Evolutionary conservation across 2,797 vertebrate species (phyloP).

Genomic region (Garrulus glandarius): DNA sequence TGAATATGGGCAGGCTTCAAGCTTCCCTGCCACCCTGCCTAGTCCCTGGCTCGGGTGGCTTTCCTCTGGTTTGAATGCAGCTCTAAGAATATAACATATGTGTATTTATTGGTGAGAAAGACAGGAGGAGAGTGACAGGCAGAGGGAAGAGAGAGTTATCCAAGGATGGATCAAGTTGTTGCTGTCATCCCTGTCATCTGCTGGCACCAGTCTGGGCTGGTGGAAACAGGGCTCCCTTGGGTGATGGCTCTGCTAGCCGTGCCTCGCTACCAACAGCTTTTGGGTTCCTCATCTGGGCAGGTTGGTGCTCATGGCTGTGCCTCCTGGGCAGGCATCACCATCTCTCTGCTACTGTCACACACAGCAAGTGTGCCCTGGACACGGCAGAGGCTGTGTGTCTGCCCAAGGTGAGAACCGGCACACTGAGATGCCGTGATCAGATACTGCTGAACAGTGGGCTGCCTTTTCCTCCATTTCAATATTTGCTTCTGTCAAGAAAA

Average conservation of each 20-base stretch:
- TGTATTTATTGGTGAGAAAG: not conserved
- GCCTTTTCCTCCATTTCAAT: not conserved
- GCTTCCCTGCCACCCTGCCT: not conserved
- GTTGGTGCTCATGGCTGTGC: not conserved
- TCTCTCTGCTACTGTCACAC: not conserved
- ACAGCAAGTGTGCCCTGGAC: accelerated
- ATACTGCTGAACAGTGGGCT: not conserved
- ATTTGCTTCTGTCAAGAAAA: constrained; percentile 33
- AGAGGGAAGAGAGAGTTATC: not conserved
- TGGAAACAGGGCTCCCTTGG: not conserved
- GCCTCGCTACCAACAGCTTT: not conserved
- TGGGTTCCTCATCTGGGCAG: not conserved
- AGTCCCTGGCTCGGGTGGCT: not conserved
- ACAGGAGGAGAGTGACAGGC: not conserved
- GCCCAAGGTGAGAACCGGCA: not conserved
- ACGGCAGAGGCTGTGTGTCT: not conserved
- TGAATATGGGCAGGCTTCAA: not conserved
- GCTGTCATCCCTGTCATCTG: not conserved
- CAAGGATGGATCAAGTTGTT: not conserved
- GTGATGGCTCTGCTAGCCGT: not conserved
- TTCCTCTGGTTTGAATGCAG: not conserved
- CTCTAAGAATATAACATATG: not conserved
- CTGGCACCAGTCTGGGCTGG: not conserved
- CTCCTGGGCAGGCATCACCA: not conserved
- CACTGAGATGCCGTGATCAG: not conserved